Percentiles rank a stretch among this genome's conserved stretches.
Evolutionary conservation across 2,113 vertebrate genomes (phyloP).

Genomic region (Nycticorax nycticorax): DNA sequence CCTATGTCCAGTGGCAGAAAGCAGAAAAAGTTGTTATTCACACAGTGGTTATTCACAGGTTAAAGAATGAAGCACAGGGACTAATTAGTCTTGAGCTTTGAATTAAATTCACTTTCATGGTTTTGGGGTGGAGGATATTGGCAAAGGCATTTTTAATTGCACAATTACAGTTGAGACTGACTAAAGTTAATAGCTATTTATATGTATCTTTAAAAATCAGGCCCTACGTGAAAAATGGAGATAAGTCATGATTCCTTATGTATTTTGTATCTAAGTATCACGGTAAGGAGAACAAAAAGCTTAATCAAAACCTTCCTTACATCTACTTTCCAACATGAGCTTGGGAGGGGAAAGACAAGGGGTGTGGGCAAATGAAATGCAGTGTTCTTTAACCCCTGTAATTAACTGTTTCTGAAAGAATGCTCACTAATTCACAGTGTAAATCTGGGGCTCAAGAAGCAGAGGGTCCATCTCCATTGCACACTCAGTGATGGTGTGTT

Average conservation of each 20-base stretch:
- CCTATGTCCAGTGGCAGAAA: not conserved
- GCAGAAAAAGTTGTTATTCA: not conserved
- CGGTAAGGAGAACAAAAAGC: not conserved
- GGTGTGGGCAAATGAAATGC: not conserved
- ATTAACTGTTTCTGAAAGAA: not conserved
- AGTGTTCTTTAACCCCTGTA: not conserved
- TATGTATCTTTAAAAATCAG: not conserved
- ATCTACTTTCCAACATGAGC: not conserved
- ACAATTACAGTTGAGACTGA: not conserved
- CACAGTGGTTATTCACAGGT: not conserved
- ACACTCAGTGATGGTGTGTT: not conserved
- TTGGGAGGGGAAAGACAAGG: not conserved
- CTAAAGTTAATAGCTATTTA: not conserved
- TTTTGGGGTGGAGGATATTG: not conserved
- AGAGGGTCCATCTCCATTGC: not conserved
- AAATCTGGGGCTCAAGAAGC: not conserved
- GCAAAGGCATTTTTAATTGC: not conserved
- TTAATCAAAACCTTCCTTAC: not conserved
- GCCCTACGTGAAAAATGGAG: not conserved
- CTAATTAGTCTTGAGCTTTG: not conserved
- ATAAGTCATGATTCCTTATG: not conserved
- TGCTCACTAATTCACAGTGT: not conserved
- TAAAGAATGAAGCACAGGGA: not conserved
- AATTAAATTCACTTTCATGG: not conserved
- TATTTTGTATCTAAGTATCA: not conserved